Evolutionary conservation across 2,888 invertebrate species (phyloP), one percentile per base, ranked within the genome.

Genomic region (Antitype chi): DNA sequence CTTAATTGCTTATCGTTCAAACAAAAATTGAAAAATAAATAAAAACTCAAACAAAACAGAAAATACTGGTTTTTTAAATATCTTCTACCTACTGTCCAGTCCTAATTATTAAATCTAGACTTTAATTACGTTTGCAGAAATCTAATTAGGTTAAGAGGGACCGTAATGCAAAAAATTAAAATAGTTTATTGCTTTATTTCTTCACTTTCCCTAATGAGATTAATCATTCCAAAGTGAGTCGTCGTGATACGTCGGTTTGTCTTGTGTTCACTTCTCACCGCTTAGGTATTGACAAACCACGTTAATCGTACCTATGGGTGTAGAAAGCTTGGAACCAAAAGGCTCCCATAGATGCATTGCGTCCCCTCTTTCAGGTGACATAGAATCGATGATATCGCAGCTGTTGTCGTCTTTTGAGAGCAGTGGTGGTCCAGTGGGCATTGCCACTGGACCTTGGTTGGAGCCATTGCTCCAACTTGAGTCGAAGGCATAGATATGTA

Each of bases 101-200:
- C 20, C 20, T 25, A 71, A 38, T 23, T 28, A 52, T 52, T 74
- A 43, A 49, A 38, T n/a, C 20, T n/a, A 76, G 43, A 77, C 25
- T 53, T n/a, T 43, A 43, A 76, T 38, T n/a, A 43, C 23, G 28
- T 76, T n/a, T n/a, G 43, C 6, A 43, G 20, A 43, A 60, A 60
- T 60, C 15, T 17, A 60, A 60, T 60, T 60, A 76, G 38, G 38
- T 49, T 38, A 23, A 75, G 49, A 52, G 8, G 38, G 15, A 25
- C 11, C 17, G 17, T n/a, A 20, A 5, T 2, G 17, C 9, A n/a
- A 20, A 9, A 28, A 47, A 23, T 32, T 43, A 53, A 28, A 28
- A n/a, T 43, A 28, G 28, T 55, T 57, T 74, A n/a, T 32, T n/a
- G 47, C 28, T 47, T 72, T 13, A 72, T 47, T 55, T 57, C 3